These are phyloP conservation scores for Phalanger gymnotis DNA, from an alignment of 2,797 vertebrate species.

Conservation along the genomic window DNA sequence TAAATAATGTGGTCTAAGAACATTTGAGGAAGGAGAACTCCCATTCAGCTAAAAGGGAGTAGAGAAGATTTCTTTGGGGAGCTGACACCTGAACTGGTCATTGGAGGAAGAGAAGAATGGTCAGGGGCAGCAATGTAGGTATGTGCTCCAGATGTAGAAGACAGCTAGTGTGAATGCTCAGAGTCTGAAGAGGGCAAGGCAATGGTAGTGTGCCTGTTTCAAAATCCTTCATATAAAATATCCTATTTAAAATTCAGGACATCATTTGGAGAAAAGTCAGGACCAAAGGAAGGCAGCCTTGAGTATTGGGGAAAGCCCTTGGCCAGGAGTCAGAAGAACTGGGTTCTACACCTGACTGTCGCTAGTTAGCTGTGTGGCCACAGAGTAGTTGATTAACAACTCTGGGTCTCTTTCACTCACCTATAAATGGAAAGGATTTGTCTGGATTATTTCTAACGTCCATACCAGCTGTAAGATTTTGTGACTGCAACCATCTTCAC, in stretches of 20 bases:
- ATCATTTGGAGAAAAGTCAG: background rate
- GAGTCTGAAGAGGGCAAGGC: background rate
- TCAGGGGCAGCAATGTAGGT: background rate
- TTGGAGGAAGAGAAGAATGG: background rate
- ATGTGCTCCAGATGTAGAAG: background rate
- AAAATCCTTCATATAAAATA: background rate
- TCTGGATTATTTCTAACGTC: background rate
- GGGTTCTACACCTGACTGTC: background rate
- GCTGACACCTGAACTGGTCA: background rate
- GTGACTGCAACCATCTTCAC: background rate
- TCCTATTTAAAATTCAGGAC: background rate
- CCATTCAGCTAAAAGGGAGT: background rate
- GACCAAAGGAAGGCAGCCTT: no score
- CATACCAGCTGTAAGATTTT: background rate
- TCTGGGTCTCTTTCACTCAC: background rate
- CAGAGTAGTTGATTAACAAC: background rate
- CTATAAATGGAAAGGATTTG: background rate
- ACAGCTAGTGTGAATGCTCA: background rate
- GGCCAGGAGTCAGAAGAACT: no score
- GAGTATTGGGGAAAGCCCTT: no score
- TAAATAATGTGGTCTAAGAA: background rate
- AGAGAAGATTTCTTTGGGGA: background rate
- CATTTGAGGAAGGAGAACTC: background rate
- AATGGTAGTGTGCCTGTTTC: no score
- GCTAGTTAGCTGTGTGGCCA: background rate